Evolutionary conservation across 2,797 vertebrate genomes (phyloP).

Genomic region (Picus viridis): DNA sequence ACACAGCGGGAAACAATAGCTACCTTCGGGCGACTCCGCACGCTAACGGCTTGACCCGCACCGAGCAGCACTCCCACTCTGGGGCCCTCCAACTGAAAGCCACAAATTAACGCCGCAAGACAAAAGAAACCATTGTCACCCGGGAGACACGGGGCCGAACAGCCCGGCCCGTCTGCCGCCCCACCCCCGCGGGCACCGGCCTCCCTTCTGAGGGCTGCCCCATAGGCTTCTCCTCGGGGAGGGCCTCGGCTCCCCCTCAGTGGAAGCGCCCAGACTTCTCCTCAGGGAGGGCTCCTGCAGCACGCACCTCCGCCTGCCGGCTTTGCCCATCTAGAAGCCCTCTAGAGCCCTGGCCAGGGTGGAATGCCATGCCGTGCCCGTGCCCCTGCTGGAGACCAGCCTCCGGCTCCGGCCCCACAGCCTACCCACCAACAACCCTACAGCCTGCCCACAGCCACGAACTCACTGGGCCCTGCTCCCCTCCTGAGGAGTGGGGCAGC

Average conservation of each 20-base stretch:
- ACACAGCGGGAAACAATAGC: background rate
- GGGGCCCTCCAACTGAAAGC: conserved; percentile 15
- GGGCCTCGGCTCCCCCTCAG: background rate
- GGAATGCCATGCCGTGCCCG: background rate
- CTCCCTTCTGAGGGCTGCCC: background rate
- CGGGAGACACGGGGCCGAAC: conserved; percentile 8
- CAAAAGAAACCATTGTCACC: conserved; percentile 51
- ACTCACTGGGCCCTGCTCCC: background rate
- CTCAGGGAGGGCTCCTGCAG: background rate
- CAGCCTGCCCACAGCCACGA: background rate
- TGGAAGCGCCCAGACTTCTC: background rate
- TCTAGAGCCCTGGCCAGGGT: background rate
- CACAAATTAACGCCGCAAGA: conserved; percentile 11
- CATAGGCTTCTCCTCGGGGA: background rate
- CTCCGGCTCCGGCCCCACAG: background rate
- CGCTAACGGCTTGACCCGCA: conserved; percentile 7
- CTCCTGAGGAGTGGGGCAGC: background rate
- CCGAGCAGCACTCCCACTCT: conserved; percentile 18
- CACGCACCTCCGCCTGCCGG: background rate
- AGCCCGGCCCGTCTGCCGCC: conserved; percentile 4
- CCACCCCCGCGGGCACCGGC: background rate
- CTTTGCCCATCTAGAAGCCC: background rate
- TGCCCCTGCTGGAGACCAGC: background rate
- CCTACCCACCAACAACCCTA: background rate
- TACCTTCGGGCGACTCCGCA: conserved; percentile 9